Evolutionary conservation across 2,888 invertebrate species (phyloP), one percentile per base, ranked within the genome.

Genomic region (Euplagia quadripunctaria): DNA sequence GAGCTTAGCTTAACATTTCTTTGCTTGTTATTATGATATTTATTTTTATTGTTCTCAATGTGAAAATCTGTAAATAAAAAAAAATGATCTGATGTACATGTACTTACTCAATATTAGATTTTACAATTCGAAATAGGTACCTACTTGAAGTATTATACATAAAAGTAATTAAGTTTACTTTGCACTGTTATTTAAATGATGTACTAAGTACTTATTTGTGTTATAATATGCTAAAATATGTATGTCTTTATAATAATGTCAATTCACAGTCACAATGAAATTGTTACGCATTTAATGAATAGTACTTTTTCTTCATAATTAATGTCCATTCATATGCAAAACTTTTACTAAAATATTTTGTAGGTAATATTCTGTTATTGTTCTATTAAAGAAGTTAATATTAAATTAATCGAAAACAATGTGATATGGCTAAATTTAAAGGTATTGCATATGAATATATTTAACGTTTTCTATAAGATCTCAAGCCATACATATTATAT

Each of bases 1-100:
- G 94, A 95, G 94, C 95, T 95, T 95, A 93, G 89, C 90, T 91
- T 85, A 81, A 80, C 79, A 74, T 84, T 87, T 58, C 75, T 74
- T 88, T 87, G 84, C 79, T 74, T 80, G 61, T 70, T 71, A 74
- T 77, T 81, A 65, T 75, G 77, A 76, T 61, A 61, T 71, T 83
- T 81, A 64, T 64, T 76, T 78, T 82, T 71, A 70, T 64, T 72
- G 63, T 72, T 71, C 78, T 70, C 71, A 75, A 67, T 68, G 61
- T 76, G 61, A 76, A 65, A 63, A 46, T 67, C 61, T 55, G 31
- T 55, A 14, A 4, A 31, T 61, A 31, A 61, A 58, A 0, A 71
- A 70, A 68, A 43, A 71, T 73, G 74, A 82, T 77, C 78, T 80
- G 76, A 73, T 75, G 69, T 61, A 61, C 16, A 20, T 43, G 68